Percentiles rank a stretch among this genome's conserved stretches.
Evolutionary conservation across 2,797 vertebrate genomes (phyloP).

Genomic region (Eidolon dupreanum): DNA sequence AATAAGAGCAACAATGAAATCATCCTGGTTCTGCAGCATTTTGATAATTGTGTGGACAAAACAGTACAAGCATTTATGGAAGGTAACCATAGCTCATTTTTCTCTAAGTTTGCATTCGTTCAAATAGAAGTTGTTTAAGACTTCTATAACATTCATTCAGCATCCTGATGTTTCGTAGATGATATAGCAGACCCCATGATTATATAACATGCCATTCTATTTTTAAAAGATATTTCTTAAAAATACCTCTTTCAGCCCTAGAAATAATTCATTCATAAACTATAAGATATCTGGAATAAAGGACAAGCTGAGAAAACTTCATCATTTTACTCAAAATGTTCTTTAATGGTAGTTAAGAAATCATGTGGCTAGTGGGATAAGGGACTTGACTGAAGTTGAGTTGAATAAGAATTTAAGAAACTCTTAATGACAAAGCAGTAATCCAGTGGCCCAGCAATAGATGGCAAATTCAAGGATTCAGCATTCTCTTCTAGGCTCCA

Average conservation of each 20-base stretch:
- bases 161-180: background rate
- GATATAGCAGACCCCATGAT: background rate
- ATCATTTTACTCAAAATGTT: constrained; percentile 24
- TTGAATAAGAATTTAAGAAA: background rate
- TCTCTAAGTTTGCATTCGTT: constrained; percentile 48
- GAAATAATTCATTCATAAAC: background rate
- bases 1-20: constrained; percentile 99
- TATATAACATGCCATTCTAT: background rate
- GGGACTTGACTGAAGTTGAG: background rate
- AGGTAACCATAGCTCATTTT: constrained; percentile 86
- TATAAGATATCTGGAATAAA: background rate
- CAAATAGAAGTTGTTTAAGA: constrained; percentile 17
- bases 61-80: constrained; percentile 97
- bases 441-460: background rate
- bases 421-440: background rate
- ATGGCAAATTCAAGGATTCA: background rate
- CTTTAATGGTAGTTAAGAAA: constrained; percentile 38
- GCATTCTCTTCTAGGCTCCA: background rate
- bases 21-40: constrained; percentile 96
- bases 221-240: background rate
- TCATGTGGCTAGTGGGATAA: background rate
- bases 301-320: background rate
- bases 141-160: background rate
- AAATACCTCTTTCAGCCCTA: background rate
- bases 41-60: constrained; percentile 96